Conservation (phyloP, 2,888 invertebrate genomes). For the Conops quadrifasciatus region DNA sequence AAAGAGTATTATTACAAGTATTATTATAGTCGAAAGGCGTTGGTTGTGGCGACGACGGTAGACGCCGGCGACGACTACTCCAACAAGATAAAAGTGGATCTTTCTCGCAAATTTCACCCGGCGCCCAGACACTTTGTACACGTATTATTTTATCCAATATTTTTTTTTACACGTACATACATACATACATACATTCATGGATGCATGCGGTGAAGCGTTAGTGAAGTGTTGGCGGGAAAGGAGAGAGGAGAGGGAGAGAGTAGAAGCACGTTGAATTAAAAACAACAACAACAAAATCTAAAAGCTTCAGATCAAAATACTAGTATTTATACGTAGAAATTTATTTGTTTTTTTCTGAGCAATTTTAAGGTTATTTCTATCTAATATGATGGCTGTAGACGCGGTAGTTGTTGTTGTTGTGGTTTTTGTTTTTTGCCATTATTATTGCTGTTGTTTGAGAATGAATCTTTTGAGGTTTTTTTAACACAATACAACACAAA, state of each 20-base stretch:
- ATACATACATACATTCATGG: background rate
- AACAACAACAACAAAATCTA: constrained; percentile 4
- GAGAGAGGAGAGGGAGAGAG: background rate
- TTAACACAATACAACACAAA: too few species aligned
- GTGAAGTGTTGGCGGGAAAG: background rate
- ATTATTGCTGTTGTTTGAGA: too few species aligned
- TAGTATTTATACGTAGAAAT: background rate
- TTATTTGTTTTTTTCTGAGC: too few species aligned
- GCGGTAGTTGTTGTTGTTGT: constrained; percentile 10
- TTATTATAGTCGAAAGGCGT: too few species aligned
- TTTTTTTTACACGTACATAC: constrained; percentile 1
- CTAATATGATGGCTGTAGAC: too few species aligned
- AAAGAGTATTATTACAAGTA: too few species aligned
- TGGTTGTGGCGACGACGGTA: constrained; percentile 13
- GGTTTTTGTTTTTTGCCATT: too few species aligned
- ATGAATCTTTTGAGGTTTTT: too few species aligned
- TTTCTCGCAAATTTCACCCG: constrained; percentile 60
- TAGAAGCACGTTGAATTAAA: background rate
- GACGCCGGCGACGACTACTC: background rate
- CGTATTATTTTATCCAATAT: constrained; percentile 44
- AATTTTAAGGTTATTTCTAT: too few species aligned
- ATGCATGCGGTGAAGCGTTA: background rate
- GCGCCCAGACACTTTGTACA: constrained; percentile 49
- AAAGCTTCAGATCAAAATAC: constrained; percentile 13
- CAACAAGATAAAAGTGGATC: constrained; percentile 60